phyloP scores from a whole-genome alignment of 2,888 invertebrate species.

The Meloe dianella region DNA sequence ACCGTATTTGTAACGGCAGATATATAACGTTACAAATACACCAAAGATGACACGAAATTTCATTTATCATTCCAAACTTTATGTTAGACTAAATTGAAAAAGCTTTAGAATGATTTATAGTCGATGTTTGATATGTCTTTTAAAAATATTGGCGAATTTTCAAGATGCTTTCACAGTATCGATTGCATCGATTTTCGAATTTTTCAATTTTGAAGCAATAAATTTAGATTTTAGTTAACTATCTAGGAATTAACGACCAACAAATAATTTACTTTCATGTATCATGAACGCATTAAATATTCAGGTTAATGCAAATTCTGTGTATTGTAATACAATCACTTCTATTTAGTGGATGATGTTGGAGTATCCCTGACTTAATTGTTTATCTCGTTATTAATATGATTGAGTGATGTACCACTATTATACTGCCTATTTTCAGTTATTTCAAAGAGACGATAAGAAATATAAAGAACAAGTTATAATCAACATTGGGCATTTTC shows the following conservation, averaged over 20 bases:
- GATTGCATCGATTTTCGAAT: too few species aligned
- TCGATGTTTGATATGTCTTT: not conserved
- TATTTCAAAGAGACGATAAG: not conserved
- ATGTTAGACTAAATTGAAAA: not conserved
- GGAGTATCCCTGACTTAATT: slow-evolving; percentile 29
- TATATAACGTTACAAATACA: not conserved
- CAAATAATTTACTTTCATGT: slow-evolving; percentile 26
- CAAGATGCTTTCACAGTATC: not conserved
- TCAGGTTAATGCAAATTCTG: slow-evolving; percentile 29
- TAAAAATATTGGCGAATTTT: not conserved
- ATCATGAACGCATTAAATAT: slow-evolving; percentile 25
- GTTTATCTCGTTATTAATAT: slow-evolving; percentile 22
- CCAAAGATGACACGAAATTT: not conserved
- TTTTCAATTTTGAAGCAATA: not conserved
- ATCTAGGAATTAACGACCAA: slow-evolving; percentile 17
- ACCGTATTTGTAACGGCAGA: not conserved
- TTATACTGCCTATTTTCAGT: not conserved
- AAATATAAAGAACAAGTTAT: too few species aligned
- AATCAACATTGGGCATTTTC: too few species aligned
- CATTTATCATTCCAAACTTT: not conserved
- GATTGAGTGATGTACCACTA: slow-evolving; percentile 13
- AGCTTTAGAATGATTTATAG: not conserved
- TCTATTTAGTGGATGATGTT: slow-evolving; percentile 21
- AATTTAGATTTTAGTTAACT: not conserved
- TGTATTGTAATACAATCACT: slow-evolving; percentile 23